Conservation (phyloP, 2,797 vertebrate species). For the Peromyscus nudipes region DNA sequence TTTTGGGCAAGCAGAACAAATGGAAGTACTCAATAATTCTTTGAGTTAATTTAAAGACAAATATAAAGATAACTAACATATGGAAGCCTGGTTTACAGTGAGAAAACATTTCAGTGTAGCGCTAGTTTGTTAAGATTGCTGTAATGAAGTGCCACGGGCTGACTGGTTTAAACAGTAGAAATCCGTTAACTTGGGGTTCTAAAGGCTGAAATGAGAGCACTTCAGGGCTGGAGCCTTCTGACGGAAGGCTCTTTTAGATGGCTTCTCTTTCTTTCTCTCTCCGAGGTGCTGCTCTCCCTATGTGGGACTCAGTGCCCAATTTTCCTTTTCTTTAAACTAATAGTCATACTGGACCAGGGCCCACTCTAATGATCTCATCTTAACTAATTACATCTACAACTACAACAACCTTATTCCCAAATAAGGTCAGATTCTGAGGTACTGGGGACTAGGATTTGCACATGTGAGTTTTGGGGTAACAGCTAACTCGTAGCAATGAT, state of each 20-base stretch:
- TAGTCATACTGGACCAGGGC: slow-evolving; percentile 41
- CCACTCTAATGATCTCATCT: slow-evolving; percentile 52
- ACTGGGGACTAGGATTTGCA: background rate
- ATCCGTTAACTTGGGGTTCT: background rate
- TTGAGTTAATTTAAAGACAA: background rate
- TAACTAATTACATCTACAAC: slow-evolving; percentile 49
- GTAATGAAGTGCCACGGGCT: background rate
- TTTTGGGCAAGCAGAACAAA: slow-evolving; percentile 5
- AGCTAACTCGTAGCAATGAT: background rate
- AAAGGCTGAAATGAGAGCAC: background rate
- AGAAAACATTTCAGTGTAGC: background rate
- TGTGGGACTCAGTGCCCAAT: background rate
- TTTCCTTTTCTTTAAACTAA: background rate
- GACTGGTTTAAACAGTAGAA: background rate
- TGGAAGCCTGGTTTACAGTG: background rate
- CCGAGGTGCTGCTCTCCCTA: background rate
- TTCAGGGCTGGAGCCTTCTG: background rate
- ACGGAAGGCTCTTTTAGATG: background rate
- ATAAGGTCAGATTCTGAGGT: slow-evolving; percentile 55
- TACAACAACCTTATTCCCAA: slow-evolving; percentile 33
- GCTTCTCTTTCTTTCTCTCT: background rate
- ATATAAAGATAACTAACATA: background rate
- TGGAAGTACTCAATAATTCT: background rate
- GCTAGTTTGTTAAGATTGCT: background rate
- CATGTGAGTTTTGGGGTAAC: background rate